A percentile compares a stretch with the other conserved stretches of the same genome.
phyloP scores from a whole-genome alignment of 1,140 invertebrate genomes.

The Cydia amplana region DNA sequence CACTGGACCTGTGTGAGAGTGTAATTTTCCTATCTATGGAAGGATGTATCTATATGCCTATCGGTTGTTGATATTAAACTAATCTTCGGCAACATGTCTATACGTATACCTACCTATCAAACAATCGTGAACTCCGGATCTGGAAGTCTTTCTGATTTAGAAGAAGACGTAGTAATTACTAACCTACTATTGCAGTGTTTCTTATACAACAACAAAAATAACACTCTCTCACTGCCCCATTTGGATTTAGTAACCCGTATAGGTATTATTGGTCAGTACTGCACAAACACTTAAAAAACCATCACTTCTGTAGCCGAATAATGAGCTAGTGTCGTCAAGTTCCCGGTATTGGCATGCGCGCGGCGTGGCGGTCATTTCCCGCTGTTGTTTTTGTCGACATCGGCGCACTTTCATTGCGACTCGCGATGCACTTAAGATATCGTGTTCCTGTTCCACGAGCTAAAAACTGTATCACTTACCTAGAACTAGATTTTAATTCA shows the following conservation, averaged over 20 bases:
- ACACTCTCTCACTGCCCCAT: too few species aligned
- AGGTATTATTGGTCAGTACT: background rate
- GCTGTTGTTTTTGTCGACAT: conserved; percentile 10
- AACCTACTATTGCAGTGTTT: too few species aligned
- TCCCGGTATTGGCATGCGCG: conserved; percentile 3
- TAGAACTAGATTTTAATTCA: conserved; percentile 15
- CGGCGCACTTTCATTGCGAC: conserved; percentile 20
- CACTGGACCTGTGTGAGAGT: too few species aligned
- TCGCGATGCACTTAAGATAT: conserved; percentile 9
- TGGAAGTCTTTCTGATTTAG: too few species aligned
- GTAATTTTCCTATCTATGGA: too few species aligned
- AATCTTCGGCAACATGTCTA: too few species aligned
- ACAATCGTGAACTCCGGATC: too few species aligned
- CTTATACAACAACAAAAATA: too few species aligned
- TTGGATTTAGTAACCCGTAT: background rate
- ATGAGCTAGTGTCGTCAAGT: conserved; percentile 2
- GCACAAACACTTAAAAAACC: background rate
- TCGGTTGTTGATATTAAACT: too few species aligned
- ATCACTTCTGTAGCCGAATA: background rate
- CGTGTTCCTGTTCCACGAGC: background rate
- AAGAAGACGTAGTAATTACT: too few species aligned
- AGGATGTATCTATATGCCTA: too few species aligned
- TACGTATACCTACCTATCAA: too few species aligned
- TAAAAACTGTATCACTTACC: conserved; percentile 23
- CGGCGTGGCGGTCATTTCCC: conserved; percentile 7